Conservation (phyloP, 1,140 invertebrate species). For the Brachionus asplanchnoidis region DNA sequence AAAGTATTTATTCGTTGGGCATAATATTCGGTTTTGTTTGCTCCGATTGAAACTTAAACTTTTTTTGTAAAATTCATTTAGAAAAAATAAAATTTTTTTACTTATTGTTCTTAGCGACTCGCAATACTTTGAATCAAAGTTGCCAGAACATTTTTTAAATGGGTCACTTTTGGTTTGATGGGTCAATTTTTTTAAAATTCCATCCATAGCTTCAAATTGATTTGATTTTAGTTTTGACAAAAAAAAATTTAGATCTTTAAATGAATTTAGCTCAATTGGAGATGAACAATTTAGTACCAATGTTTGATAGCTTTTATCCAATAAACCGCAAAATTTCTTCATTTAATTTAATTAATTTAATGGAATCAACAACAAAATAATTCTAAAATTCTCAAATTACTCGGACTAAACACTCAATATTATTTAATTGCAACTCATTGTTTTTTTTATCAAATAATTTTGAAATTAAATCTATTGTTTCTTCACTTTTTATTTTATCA, state of each 20-base stretch:
- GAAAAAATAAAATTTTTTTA: background rate
- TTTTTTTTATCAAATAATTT: slow-evolving; percentile 7
- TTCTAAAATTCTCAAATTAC: background rate
- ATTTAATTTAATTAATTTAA: too few relatives aligned
- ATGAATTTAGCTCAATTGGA: background rate
- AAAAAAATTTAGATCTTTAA: background rate
- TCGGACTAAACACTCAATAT: background rate
- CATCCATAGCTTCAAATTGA: background rate
- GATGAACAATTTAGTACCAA: background rate
- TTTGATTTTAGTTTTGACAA: background rate
- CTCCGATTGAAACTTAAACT: background rate
- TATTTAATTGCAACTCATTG: too few relatives aligned
- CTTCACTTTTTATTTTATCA: background rate
- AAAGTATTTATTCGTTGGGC: background rate
- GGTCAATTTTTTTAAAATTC: background rate
- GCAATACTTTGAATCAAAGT: slow-evolving; percentile 4
- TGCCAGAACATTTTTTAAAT: background rate
- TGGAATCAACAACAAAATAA: background rate
- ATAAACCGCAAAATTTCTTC: background rate
- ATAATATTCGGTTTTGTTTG: background rate
- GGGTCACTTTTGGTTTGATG: background rate
- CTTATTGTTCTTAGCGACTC: background rate
- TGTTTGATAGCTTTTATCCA: background rate
- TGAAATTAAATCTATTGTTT: background rate
- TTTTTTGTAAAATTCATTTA: too few relatives aligned